Conservation (phyloP, 1,140 invertebrate species). For the Bombus pyrosoma region DNA sequence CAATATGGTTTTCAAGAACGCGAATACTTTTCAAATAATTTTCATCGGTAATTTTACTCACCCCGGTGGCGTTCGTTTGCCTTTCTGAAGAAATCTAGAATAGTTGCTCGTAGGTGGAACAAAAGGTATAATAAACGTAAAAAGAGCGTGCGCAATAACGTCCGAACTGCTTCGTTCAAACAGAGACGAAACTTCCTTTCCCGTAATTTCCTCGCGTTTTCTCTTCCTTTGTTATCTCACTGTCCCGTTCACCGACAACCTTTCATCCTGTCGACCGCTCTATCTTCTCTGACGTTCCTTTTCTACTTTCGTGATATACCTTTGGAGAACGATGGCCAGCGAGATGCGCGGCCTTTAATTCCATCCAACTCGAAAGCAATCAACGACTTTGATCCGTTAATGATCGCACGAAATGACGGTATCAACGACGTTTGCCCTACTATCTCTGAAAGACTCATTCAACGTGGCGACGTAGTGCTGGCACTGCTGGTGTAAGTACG, state of each 20-base stretch:
- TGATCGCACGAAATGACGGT: neutral
- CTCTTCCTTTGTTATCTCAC: neutral
- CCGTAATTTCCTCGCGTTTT: constrained; percentile 1
- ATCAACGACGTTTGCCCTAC: neutral
- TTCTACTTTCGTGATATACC: neutral
- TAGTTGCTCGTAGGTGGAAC: neutral
- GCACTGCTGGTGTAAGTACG: too few species aligned
- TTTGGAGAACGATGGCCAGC: neutral
- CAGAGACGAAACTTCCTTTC: neutral
- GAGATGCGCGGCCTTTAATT: neutral
- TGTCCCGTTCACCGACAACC: neutral
- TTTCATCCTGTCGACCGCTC: neutral
- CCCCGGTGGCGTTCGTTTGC: neutral
- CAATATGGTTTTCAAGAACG: too few species aligned
- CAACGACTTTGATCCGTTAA: neutral
- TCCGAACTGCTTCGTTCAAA: neutral
- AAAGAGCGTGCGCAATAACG: neutral
- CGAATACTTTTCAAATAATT: too few species aligned
- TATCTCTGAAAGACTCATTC: too few species aligned
- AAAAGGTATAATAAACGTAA: neutral
- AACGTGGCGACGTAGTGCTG: too few species aligned
- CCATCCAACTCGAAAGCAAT: neutral
- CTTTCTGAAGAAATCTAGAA: neutral
- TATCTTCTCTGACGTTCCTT: neutral
- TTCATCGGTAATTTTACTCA: too few species aligned